These are phyloP conservation scores for Pandemis heparana DNA, from an alignment of 2,888 invertebrate genomes.

Conservation along the genomic window DNA sequence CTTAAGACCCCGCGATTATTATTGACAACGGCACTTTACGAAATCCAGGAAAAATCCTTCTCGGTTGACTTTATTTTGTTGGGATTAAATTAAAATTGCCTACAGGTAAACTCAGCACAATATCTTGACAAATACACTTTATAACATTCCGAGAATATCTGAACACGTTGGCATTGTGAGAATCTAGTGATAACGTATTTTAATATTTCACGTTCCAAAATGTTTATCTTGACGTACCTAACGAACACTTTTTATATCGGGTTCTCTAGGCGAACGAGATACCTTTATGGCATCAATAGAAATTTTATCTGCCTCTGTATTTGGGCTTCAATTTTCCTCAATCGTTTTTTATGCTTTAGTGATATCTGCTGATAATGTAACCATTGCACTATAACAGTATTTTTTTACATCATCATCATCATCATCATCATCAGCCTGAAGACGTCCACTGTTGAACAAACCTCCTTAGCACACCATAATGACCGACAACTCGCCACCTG, in stretches of 20 bases:
- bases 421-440: no score
- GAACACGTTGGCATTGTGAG: not conserved
- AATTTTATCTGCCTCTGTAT: not conserved
- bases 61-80: slow-evolving; percentile 29
- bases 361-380: no score
- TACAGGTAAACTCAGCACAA: slow-evolving; percentile 7
- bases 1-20: slow-evolving; percentile 17
- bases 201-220: not conserved
- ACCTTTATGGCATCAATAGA: not conserved
- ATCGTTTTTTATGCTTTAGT: no score
- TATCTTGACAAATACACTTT: not conserved
- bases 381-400: no score
- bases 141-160: not conserved
- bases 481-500: no score
- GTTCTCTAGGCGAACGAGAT: not conserved
- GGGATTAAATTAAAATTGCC: slow-evolving; percentile 26
- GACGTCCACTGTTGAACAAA: no score
- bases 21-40: slow-evolving; percentile 32
- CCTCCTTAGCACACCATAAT: no score
- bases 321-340: no score
- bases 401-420: no score
- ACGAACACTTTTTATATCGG: not conserved
- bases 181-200: not conserved
- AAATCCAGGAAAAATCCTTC: slow-evolving; percentile 28
- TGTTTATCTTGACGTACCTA: not conserved